Evolutionary conservation across 2,888 invertebrate species (phyloP), one percentile per base, ranked within the genome.

Genomic region (Zaprionus obscuricornis): DNA sequence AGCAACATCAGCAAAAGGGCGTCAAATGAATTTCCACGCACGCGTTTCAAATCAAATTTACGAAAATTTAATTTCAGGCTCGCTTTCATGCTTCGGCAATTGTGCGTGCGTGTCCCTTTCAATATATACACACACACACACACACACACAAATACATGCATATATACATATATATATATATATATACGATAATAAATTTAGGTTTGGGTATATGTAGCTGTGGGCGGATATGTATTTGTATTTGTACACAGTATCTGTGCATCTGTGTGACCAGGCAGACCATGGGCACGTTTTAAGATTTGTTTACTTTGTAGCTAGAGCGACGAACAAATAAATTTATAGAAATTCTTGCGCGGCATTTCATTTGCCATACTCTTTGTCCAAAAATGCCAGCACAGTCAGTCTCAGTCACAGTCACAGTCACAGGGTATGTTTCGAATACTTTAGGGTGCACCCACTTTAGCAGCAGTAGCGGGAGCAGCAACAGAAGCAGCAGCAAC

Each of bases 331-430:
- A 85, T 81, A 86, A 67, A 83, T 85, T 85, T 85, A 76, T 86
- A 83, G 79, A 82, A 85, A 82, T 85, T 82, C 82, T 77, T 73
- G 72, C 85, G 78, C 74, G 81, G 85, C 81, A 77, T 81, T 86
- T 85, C 81, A 84, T 82, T 78, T 82, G 59, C 73, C 45, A 56
- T 49, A 36, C 66, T 62, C 58, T 51, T 57, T 75, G 82, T 74
- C 85, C 82, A 66, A 78, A 78, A 78, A 77, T 78, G 67, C 82
- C 65, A 57, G 56, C 57, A 42, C 65, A 64, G 40, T 64, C 71
- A 63, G 3, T 5, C 22, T 4, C 7, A 60, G 63, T 82, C 82
- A 71, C 68, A 78, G 66, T 74, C 74, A 54, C 55, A 55, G 59
- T 33, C 60, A 33, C 13, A 33, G 33, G 16, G 40, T 37, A 27